These are phyloP conservation scores for Notocelia uddmanniana DNA, from an alignment of 2,888 invertebrate species.

Conservation along the genomic window DNA sequence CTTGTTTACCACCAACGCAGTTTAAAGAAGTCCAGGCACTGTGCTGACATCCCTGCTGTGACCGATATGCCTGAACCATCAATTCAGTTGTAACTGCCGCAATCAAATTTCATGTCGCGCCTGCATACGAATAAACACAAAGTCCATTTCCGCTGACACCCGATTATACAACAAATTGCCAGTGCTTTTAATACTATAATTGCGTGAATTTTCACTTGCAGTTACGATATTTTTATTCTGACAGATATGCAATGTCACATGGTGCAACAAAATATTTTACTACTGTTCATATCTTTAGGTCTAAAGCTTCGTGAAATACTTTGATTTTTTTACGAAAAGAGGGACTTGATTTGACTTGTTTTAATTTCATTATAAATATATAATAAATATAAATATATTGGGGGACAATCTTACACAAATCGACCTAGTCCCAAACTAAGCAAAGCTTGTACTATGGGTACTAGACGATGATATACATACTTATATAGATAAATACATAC, in stretches of 20 bases:
- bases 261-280: conserved; percentile 24
- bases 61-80: conserved; percentile 14
- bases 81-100: conserved; percentile 27
- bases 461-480: too few species aligned
- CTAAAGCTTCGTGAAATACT: conserved; percentile 15
- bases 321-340: not conserved
- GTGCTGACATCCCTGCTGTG: not conserved
- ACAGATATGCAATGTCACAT: conserved; percentile 14
- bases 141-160: not conserved
- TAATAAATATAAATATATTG: too few species aligned
- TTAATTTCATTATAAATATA: too few species aligned
- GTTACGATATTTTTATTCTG: not conserved
- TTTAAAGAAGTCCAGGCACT: not conserved
- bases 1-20: too few species aligned
- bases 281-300: conserved; percentile 13
- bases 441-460: too few species aligned
- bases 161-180: not conserved
- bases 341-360: too few species aligned
- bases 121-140: not conserved
- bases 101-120: conserved; percentile 20
- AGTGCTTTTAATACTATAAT: not conserved
- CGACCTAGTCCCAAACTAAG: too few species aligned
- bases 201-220: not conserved
- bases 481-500: too few species aligned
- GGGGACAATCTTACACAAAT: too few species aligned